Percentiles rank a stretch among this genome's conserved stretches.
phyloP scores from a whole-genome alignment of 1,140 invertebrate species.

The Papilio xuthus region DNA sequence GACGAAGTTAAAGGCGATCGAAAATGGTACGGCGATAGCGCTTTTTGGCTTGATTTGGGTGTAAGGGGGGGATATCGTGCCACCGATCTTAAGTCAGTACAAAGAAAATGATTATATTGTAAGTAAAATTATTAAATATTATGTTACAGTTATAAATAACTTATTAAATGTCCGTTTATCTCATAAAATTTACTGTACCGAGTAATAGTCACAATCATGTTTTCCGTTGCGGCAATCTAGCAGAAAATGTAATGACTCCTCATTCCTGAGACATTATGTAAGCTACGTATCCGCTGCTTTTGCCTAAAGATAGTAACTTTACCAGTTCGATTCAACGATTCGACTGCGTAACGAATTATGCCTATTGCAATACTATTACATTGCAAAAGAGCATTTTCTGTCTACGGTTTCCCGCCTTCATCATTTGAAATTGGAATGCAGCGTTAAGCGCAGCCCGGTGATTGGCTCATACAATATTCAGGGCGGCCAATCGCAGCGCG shows the following conservation, averaged over 20 bases:
- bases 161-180: constrained; percentile 8
- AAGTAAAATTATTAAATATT: neutral
- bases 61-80: too few relatives aligned
- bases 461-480: constrained; percentile 81
- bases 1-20: too few relatives aligned
- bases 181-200: constrained; percentile 16
- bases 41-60: too few relatives aligned
- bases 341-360: constrained; percentile 63
- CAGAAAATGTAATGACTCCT: constrained; percentile 39
- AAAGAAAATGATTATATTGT: too few relatives aligned
- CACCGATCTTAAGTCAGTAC: too few relatives aligned
- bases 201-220: constrained; percentile 32
- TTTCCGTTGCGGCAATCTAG: constrained; percentile 28
- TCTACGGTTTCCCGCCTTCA: constrained; percentile 73
- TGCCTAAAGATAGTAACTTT: constrained; percentile 38
- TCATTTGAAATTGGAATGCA: constrained; percentile 80
- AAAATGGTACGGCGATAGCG: too few relatives aligned
- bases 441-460: constrained; percentile 72
- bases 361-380: constrained; percentile 55
- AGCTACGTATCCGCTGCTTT: constrained; percentile 29
- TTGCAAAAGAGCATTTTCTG: constrained; percentile 66
- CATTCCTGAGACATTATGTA: constrained; percentile 33
- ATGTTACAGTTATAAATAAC: constrained; percentile 3
- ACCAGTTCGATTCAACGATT: constrained; percentile 49
- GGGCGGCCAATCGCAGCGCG: constrained; percentile 71